Base-by-base conservation (phyloP, 2,113 vertebrate species). In the Tricholaema leucomelas region DNA sequence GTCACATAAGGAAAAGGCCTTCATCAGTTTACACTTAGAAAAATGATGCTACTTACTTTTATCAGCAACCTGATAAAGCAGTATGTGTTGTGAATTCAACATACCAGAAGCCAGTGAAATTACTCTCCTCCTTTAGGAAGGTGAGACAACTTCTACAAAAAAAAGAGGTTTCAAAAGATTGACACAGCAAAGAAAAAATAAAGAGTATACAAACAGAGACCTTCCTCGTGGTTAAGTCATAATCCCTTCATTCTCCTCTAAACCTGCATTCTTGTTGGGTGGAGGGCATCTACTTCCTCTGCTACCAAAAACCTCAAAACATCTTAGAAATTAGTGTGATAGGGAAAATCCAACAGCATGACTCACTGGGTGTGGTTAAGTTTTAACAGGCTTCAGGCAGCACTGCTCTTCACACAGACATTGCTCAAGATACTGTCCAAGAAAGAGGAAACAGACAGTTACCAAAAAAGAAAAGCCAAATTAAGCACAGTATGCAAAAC, bases 331-430 rank as follows among this genome's bases (percentile, higher is more conserved):
- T 67, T 6, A 67, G 54, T 30, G 58, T 86, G 52, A 52, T 9
- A 42, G 27, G 70, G 71, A 88, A 93, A 92, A 88, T 60, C 35
- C 66, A 72, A 54, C 3, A 16, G 61, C 66, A 60, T 95, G 91
- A 95, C 86, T 94, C 92, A 94, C 54, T 75, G 94, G 88, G 73
- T 92, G 94, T 72, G 66, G 65, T 85, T 67, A 88, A 88, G 7
- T 67, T 93, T 81, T 67, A 77, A 63, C 25, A 91, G 10, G 80
- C 90, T 90, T 64, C 69, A 93, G 70, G 48, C 28, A 65, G 40
- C 10, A 11, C 54, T 85, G 70, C 8, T 65, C 64, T 77, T 83
- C 38, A 88, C n/a, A 54, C 1, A 76, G 50, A 84, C 16, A 77
- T 92, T 95, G 91, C 91, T 67, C 72, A 94, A 93, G 66, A 81